Evolutionary conservation across 1,140 invertebrate genomes (phyloP).

Genomic region (Oedothorax gibbosus): DNA sequence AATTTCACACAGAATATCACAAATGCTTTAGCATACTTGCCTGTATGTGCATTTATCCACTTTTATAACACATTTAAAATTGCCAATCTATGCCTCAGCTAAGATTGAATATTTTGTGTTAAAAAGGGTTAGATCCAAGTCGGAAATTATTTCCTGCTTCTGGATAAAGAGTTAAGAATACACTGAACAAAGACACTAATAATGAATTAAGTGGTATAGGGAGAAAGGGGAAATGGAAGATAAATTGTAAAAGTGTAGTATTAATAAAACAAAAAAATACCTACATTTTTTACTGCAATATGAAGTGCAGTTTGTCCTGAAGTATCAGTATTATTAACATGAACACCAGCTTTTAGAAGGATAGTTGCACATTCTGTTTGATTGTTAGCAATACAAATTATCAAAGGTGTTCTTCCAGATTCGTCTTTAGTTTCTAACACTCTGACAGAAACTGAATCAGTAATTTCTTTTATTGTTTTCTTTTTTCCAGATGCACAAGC

Average conservation of each 20-base stretch:
- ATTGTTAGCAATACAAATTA: constrained; percentile 68
- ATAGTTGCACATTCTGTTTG: constrained; percentile 68
- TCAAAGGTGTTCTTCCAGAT: constrained; percentile 69
- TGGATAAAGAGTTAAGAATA: not conserved
- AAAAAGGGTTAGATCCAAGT: too few relatives aligned
- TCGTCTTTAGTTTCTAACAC: constrained; percentile 68
- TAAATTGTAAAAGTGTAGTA: too few relatives aligned
- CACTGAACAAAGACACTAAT: too few relatives aligned
- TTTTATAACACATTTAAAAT: too few relatives aligned
- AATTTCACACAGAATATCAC: too few relatives aligned
- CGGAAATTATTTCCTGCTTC: not conserved
- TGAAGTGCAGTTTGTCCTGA: constrained; percentile 69
- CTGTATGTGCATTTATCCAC: too few relatives aligned
- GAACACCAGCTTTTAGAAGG: constrained; percentile 67
- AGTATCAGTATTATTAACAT: constrained; percentile 68
- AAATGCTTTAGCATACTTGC: too few relatives aligned
- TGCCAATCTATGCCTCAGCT: too few relatives aligned
- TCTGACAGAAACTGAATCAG: constrained; percentile 28
- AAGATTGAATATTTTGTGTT: too few relatives aligned
- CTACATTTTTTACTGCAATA: constrained; percentile 69
- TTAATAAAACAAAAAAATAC: not conserved
- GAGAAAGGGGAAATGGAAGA: too few relatives aligned
- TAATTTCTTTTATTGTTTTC: constrained; percentile 38
- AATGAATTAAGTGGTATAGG: too few relatives aligned
- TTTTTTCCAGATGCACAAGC: constrained; percentile 41